Evolutionary conservation across 2,113 vertebrate species (phyloP).

Genomic region (Butastur rufipennis): DNA sequence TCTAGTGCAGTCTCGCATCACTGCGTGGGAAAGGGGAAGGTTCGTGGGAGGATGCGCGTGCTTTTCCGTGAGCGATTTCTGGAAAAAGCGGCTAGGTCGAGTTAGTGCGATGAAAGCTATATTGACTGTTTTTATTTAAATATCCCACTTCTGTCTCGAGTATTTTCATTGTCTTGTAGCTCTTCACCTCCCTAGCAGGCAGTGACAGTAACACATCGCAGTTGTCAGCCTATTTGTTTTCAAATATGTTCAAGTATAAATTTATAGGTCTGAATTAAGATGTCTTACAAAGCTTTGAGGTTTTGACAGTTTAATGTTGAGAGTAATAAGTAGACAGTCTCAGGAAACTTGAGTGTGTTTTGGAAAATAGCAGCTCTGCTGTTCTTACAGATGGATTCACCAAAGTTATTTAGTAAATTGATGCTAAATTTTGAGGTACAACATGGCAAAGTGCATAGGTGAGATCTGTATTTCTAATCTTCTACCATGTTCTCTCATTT

Average conservation of each 20-base stretch:
- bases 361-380: neutral
- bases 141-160: neutral
- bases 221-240: neutral
- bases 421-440: neutral
- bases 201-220: neutral
- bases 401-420: neutral
- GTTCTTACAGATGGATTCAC: neutral
- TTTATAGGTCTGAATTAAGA: neutral
- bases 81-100: neutral
- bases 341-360: neutral
- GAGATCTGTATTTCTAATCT: neutral
- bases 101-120: neutral
- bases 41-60: fast-evolving
- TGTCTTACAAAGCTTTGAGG: neutral
- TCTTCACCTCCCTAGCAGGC: neutral
- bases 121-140: neutral
- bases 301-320: conserved; percentile 12
- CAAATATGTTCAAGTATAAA: neutral
- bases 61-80: neutral
- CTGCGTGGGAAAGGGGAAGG: neutral
- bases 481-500: neutral
- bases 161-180: neutral
- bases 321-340: neutral
- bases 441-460: neutral
- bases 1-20: neutral